Evolutionary conservation across 2,113 vertebrate genomes (phyloP), one percentile per base, ranked within the genome.

Genomic region (Amia ocellicauda): DNA sequence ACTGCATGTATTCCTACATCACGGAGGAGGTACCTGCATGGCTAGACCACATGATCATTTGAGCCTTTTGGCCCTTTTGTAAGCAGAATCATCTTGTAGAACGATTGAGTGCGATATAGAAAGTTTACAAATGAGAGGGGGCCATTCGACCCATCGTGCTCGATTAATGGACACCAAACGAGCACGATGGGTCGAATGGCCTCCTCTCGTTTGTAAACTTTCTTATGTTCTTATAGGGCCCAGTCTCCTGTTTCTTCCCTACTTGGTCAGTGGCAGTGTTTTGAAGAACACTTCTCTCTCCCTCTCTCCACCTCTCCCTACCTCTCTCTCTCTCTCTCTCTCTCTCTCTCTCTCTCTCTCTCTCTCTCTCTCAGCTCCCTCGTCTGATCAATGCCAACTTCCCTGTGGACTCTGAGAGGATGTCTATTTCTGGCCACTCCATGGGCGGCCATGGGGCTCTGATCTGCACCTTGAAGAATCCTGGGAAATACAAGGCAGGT

Each of bases 1-100:
- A 98, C 54, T 91, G 91, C 73, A 98, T 98, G 96, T 98, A 98
- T 74, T 88, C 94, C 4, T 97, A 98, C 2, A 3, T 99, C 62
- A 98, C 89, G 0, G 86, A 94, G 67, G 96, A 99, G 93, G 97
- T 98, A 74, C 80, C 66, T 52, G 19, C 27, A 16, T 13, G 40
- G 17, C 19, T 45, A 27, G 23, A 54, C 2, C n/a, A 20, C 22
- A 4, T 49, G 52, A 24, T 1, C 11, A 24, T 24, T 2, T 53
- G 9, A 49, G 4, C 14, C 16, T 4, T 49, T 14, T 16, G 3
- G 14, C 45, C 16, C 45, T 3, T 19, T 16, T 11, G n/a, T n/a
- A n/a, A n/a, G n/a, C n/a, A n/a, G n/a, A n/a, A n/a, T n/a, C n/a
- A 8, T 42, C 40, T 62, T 22, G 10, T 41, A 58, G 28, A 13